Percentiles rank a stretch among this genome's conserved stretches.
Evolutionary conservation across 2,797 vertebrate species (phyloP).

Genomic region (Nannoperca obscura): DNA sequence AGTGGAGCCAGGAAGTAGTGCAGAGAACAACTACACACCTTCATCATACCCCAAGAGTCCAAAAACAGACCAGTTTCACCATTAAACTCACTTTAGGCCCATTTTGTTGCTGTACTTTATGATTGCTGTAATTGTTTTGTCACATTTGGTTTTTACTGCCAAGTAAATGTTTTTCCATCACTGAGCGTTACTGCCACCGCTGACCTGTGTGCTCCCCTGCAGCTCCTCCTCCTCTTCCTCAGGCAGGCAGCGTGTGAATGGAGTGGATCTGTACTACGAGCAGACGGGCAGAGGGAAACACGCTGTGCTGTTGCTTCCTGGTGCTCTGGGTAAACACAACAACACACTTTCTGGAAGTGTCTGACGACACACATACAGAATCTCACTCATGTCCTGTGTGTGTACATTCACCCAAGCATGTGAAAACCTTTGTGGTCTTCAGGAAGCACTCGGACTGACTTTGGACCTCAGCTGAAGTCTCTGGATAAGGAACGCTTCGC

Average conservation of each 20-base stretch:
- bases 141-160: background rate
- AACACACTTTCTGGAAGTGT: background rate
- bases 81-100: background rate
- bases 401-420: background rate
- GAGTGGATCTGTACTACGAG: constrained; percentile 90
- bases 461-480: constrained; percentile 90
- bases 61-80: too few relatives aligned
- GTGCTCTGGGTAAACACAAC: constrained; percentile 88
- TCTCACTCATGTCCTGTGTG: background rate
- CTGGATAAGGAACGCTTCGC: constrained; percentile 89
- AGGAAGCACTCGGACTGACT: constrained; percentile 92
- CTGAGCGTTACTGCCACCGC: background rate
- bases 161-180: background rate
- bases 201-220: constrained; percentile 17
- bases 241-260: constrained; percentile 87
- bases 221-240: constrained; percentile 83
- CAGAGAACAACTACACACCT: background rate
- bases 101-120: background rate
- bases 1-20: background rate
- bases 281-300: constrained; percentile 88
- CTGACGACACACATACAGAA: too few relatives aligned
- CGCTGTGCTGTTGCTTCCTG: constrained; percentile 89
- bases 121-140: background rate
- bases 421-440: background rate
- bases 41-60: background rate